Evolutionary conservation across 2,888 invertebrate genomes (phyloP).

Genomic region (Laothoe populi): DNA sequence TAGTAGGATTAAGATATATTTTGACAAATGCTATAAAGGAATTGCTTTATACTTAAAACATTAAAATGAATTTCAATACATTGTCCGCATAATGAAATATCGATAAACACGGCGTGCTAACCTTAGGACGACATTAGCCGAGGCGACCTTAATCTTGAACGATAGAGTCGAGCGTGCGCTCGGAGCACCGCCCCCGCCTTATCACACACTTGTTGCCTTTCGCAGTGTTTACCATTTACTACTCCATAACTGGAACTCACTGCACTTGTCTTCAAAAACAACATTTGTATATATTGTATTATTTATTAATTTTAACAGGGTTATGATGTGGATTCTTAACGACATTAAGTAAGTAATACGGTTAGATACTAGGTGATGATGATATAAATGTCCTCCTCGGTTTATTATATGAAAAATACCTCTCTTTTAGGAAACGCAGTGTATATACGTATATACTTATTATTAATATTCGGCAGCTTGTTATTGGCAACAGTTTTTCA

Average conservation of each 20-base stretch:
- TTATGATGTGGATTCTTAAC: no score
- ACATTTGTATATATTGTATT: constrained; percentile 28
- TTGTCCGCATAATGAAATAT: constrained; percentile 23
- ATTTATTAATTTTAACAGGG: no score
- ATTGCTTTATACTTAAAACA: neutral
- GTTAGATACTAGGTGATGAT: no score
- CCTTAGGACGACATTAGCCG: constrained; percentile 50
- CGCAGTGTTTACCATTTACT: constrained; percentile 51
- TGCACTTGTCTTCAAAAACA: constrained; percentile 23
- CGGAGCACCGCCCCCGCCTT: constrained; percentile 65
- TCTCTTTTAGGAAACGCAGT: no score
- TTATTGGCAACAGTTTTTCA: no score
- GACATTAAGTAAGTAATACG: no score
- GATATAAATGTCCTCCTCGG: no score
- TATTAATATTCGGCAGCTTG: no score
- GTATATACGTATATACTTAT: no score
- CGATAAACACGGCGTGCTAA: constrained; percentile 26
- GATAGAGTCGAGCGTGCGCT: constrained; percentile 57
- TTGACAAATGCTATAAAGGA: neutral
- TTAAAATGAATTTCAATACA: neutral
- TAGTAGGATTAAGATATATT: no score
- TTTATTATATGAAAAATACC: no score
- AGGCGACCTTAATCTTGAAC: constrained; percentile 82
- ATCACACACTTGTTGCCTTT: constrained; percentile 68
- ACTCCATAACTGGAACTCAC: constrained; percentile 9